Conservation (phyloP, 2,888 invertebrate genomes). For the Drosophila kambysellisi region DNA sequence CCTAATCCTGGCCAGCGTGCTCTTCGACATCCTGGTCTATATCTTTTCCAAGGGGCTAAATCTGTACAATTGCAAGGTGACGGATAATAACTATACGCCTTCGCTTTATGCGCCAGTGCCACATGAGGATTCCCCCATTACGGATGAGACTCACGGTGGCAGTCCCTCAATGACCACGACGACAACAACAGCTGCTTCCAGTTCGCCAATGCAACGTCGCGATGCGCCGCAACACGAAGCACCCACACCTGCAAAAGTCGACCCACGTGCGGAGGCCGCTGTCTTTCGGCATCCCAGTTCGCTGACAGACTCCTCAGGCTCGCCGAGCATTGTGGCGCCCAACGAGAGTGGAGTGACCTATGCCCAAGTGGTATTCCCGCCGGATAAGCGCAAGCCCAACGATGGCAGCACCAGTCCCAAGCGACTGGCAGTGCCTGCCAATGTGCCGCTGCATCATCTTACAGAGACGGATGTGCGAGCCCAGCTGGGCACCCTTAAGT, state of each 20-base stretch:
- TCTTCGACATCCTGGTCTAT: conserved; percentile 86
- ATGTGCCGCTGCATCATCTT: conserved; percentile 83
- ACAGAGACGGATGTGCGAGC: conserved; percentile 82
- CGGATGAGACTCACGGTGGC: conserved; percentile 40
- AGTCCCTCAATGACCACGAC: conserved; percentile 70
- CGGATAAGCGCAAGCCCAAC: conserved; percentile 73
- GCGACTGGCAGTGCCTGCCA: conserved; percentile 79
- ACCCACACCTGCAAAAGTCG: conserved; percentile 18
- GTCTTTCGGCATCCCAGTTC: conserved; percentile 82
- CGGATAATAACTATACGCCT: conserved; percentile 84
- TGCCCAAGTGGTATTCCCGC: conserved; percentile 83
- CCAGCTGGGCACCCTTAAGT: conserved; percentile 79
- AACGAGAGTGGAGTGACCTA: conserved; percentile 76
- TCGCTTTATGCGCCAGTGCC: conserved; percentile 81
- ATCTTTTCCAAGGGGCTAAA: conserved; percentile 84
- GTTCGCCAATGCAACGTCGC: conserved; percentile 61
- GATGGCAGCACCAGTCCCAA: conserved; percentile 79
- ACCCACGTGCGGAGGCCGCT: conserved; percentile 46
- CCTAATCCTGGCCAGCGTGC: conserved; percentile 84
- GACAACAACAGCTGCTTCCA: conserved; percentile 54
- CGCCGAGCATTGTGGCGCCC: conserved; percentile 69
- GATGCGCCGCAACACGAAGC: conserved; percentile 37
- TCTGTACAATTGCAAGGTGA: conserved; percentile 83
- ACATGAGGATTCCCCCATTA: conserved; percentile 55
- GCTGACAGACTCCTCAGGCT: conserved; percentile 78